Base-by-base conservation (phyloP, 2,113 vertebrate species). In the Pterocles burchelli region DNA sequence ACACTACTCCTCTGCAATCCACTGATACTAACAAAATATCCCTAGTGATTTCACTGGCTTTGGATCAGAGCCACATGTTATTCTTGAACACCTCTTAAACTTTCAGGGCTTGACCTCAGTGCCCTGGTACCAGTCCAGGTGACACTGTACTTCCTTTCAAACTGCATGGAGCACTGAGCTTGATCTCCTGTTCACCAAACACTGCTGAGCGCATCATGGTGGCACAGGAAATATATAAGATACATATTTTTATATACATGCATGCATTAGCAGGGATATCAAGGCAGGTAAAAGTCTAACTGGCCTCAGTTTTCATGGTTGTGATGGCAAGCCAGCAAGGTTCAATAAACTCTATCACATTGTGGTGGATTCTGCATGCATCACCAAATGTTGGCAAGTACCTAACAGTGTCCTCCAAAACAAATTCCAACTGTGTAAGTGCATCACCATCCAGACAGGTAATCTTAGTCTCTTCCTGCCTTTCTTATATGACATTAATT, bases 171-270 rank as follows among this genome's bases (percentile, higher is more conserved):
- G 63, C 38, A 48, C 51, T 70, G 63, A 85, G 33, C 36, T 89
- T 3, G 11, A 58, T 83, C 78, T 89, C 24, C 70, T 43, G 24
- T 21, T 83, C 34, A 65, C n/a, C 20, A 52, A 38, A 8, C 58
- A 36, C 59, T 59, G 77, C 51, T 70, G 46, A 85, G 51, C 36
- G 71, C 67, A 59, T 31, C 5, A 1, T 1, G 25, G 46, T 61
- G 70, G 21, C 57, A 89, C 17, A 52, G 43, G 36, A 49, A 58
- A 17, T 3, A 29, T 70, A 73, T 58, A 41, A 76, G 52, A 19
- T 4, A 61, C 0, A 0, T 49, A 18, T 78, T 75, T 77, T 20
- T 63, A 36, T 3, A 67, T 14, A 31, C 1, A 0, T 12, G 16
- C 31, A 36, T 31, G 26, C 6, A 2, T 34, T 33, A 92, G 58